Percentiles rank a stretch among this genome's conserved stretches.
phyloP scores from a whole-genome alignment of 1,140 invertebrate genomes.

The Lepidostoma basale region DNA sequence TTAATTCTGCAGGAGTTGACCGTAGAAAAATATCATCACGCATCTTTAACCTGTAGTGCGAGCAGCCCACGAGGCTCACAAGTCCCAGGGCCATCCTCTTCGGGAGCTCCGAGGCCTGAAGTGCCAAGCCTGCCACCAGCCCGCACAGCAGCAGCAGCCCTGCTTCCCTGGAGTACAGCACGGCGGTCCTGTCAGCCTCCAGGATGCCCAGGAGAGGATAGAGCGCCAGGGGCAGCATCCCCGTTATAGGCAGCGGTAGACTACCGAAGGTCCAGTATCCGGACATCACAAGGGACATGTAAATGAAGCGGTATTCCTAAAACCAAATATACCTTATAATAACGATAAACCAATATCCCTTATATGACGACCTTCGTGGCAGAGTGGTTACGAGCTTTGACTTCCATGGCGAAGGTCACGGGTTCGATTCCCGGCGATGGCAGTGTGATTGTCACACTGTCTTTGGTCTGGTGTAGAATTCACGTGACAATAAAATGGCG shows the following conservation, averaged over 20 bases:
- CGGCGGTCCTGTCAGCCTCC: conserved; percentile 61
- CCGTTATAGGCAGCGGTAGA: conserved; percentile 73
- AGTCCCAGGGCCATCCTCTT: conserved; percentile 75
- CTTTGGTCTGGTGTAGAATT: too few species aligned
- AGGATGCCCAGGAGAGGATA: conserved; percentile 72
- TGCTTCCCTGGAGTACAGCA: conserved; percentile 74
- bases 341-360: too few species aligned
- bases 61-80: conserved; percentile 71
- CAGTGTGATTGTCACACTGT: too few species aligned
- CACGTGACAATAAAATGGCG: too few species aligned
- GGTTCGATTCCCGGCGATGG: too few species aligned
- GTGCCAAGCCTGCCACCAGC: conserved; percentile 75
- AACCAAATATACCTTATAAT: conserved; percentile 10
- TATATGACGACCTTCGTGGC: too few species aligned
- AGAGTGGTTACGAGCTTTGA: too few species aligned
- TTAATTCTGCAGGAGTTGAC: too few species aligned
- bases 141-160: conserved; percentile 77
- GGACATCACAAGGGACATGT: conserved; percentile 73
- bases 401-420: too few species aligned
- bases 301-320: conserved; percentile 66
- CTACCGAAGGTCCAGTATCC: conserved; percentile 78
- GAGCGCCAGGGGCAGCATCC: conserved; percentile 74
- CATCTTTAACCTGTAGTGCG: conserved; percentile 63
- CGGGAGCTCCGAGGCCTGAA: conserved; percentile 78
- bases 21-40: too few species aligned